Evolutionary conservation across 2,113 vertebrate species (phyloP).

Genomic region (Nyctereutes procyonoides): DNA sequence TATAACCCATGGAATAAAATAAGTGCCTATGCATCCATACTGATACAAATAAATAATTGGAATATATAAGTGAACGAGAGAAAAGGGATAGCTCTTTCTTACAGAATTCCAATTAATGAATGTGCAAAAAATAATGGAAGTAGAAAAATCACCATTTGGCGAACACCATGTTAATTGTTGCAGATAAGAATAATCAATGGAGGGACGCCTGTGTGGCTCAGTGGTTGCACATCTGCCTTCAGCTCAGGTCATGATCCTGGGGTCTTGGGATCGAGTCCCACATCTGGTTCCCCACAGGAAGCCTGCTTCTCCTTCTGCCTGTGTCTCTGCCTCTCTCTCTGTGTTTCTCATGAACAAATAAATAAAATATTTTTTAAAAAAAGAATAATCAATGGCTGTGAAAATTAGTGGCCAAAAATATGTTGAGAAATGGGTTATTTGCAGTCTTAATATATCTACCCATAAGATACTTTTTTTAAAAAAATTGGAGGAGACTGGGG

Average conservation of each 20-base stretch:
- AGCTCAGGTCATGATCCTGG: too few species aligned
- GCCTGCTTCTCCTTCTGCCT: too few species aligned
- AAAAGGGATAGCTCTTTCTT: background rate
- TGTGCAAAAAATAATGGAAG: background rate
- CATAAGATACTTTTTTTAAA: background rate
- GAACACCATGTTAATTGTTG: background rate
- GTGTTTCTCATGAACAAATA: too few species aligned
- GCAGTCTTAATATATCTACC: background rate
- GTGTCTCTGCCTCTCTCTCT: too few species aligned
- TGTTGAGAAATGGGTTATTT: conserved; percentile 5
- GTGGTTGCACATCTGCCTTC: too few species aligned
- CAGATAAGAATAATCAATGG: background rate
- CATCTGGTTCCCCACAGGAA: too few species aligned
- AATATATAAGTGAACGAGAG: background rate
- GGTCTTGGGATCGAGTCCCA: too few species aligned
- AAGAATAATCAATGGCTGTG: background rate
- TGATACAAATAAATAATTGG: conserved; percentile 32
- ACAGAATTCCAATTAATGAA: background rate
- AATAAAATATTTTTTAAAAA: too few species aligned
- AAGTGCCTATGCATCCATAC: background rate
- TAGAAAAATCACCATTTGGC: conserved; percentile 34
- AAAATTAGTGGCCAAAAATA: conserved; percentile 28
- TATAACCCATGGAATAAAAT: conserved; percentile 1
- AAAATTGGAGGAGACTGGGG: background rate
- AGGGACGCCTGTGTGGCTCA: too few species aligned